A percentile compares a stretch with the other conserved stretches of the same genome.
These are phyloP conservation scores for Ormyrus nitidulus DNA, from an alignment of 2,888 invertebrate species.

Conservation along the genomic window DNA sequence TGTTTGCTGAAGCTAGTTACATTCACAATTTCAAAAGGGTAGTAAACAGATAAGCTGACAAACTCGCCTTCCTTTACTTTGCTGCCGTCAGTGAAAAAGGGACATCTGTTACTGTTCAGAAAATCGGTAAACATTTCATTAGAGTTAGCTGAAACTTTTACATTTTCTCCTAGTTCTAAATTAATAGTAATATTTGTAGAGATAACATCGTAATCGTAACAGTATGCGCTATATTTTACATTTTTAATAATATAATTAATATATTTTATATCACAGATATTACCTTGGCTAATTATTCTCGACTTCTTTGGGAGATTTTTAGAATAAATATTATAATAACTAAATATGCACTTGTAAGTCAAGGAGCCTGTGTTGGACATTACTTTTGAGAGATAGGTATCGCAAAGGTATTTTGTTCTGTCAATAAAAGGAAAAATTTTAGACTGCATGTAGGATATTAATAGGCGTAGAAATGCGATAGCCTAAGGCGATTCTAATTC, in stretches of 20 bases:
- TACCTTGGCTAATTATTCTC: background rate
- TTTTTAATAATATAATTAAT: background rate
- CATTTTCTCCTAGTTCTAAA: background rate
- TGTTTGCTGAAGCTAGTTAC: slow-evolving; percentile 4
- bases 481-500: slow-evolving; percentile 22
- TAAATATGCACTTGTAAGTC: slow-evolving; percentile 9
- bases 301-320: background rate
- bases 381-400: slow-evolving; percentile 10
- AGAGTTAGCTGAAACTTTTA: slow-evolving; percentile 29
- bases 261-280: slow-evolving; percentile 8
- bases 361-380: background rate
- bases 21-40: background rate
- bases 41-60: slow-evolving; percentile 1
- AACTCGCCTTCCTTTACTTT: background rate
- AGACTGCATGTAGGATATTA: slow-evolving; percentile 31
- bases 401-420: slow-evolving; percentile 8
- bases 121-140: slow-evolving; percentile 1
- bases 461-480: slow-evolving; percentile 22
- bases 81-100: slow-evolving; percentile 23
- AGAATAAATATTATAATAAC: background rate
- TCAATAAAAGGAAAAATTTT: slow-evolving; percentile 1
- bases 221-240: slow-evolving; percentile 9
- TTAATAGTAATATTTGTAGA: background rate
- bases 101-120: background rate
- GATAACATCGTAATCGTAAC: background rate